phyloP scores from a whole-genome alignment of 2,113 vertebrate genomes.

The Datnioides undecimradiatus region DNA sequence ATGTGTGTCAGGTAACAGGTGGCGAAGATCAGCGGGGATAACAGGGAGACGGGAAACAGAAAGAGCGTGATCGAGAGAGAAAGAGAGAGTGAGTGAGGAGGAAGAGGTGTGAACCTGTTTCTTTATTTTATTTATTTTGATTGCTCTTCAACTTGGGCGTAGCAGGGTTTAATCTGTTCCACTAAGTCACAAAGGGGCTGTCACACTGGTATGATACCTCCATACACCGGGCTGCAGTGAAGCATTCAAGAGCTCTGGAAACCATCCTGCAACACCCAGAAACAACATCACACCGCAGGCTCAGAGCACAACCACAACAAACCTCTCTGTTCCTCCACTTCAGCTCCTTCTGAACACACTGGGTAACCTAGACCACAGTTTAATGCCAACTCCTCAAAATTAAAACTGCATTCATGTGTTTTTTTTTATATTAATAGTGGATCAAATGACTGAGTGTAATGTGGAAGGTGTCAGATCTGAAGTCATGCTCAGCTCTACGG shows the following conservation, averaged over 20 bases:
- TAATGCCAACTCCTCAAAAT: neutral
- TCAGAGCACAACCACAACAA: slow-evolving; percentile 11
- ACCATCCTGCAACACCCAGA: slow-evolving; percentile 67
- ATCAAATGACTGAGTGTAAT: neutral
- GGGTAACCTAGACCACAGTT: neutral
- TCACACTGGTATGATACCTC: slow-evolving; percentile 70
- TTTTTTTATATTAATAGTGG: neutral
- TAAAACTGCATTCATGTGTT: neutral
- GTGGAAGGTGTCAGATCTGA: neutral
- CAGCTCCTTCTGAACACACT: neutral
- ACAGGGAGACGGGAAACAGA: slow-evolving; percentile 30
- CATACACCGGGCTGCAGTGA: slow-evolving; percentile 58
- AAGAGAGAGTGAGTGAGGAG: slow-evolving; percentile 50
- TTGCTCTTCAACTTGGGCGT: slow-evolving; percentile 63
- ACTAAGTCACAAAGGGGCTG: slow-evolving; percentile 68
- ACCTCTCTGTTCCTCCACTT: neutral
- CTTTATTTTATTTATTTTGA: slow-evolving; percentile 63
- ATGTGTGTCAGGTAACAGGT: slow-evolving; percentile 78
- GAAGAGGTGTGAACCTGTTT: slow-evolving; percentile 20
- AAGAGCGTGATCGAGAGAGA: slow-evolving; percentile 18
- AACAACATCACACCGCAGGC: slow-evolving; percentile 13
- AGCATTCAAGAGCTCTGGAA: slow-evolving; percentile 70
- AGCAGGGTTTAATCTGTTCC: slow-evolving; percentile 75
- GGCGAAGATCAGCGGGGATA: slow-evolving; percentile 49
- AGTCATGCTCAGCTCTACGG: neutral